Evolutionary conservation across 1,140 invertebrate species (phyloP).

Genomic region (Tetramorium alpestre): DNA sequence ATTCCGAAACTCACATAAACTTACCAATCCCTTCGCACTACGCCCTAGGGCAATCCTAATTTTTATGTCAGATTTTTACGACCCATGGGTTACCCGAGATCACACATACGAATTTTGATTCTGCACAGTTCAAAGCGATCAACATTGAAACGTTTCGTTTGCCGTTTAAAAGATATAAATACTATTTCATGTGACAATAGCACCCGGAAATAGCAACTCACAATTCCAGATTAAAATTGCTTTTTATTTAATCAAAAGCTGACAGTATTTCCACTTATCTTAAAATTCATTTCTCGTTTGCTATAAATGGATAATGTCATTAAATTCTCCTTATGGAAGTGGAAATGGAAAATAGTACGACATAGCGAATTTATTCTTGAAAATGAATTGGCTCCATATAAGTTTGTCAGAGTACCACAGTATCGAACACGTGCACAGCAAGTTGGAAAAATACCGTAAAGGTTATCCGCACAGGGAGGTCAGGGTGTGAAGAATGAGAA

Average conservation of each 20-base stretch:
- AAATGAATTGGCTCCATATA: constrained; percentile 34
- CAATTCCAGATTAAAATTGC: neutral
- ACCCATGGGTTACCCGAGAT: constrained; percentile 23
- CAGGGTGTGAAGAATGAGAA: constrained; percentile 34
- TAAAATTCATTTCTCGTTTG: neutral
- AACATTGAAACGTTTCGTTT: neutral
- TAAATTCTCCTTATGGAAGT: neutral
- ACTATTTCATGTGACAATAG: neutral
- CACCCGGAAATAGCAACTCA: neutral
- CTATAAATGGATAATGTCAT: neutral
- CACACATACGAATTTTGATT: constrained; percentile 28
- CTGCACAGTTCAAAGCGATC: neutral
- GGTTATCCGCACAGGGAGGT: constrained; percentile 26
- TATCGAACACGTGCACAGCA: constrained; percentile 39
- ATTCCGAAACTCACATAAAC: constrained; percentile 60
- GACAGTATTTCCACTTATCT: neutral
- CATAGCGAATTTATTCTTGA: constrained; percentile 18
- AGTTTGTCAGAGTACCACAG: constrained; percentile 24
- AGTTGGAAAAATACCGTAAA: constrained; percentile 43
- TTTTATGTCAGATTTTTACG: constrained; percentile 70
- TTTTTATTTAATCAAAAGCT: constrained; percentile 11
- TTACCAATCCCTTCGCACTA: constrained; percentile 3
- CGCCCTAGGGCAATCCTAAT: constrained; percentile 61
- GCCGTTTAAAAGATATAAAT: neutral
- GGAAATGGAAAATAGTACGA: constrained; percentile 5